Percentiles rank a stretch among this genome's conserved stretches.
phyloP scores from a whole-genome alignment of 2,797 vertebrate genomes.

The Carapus acus region DNA sequence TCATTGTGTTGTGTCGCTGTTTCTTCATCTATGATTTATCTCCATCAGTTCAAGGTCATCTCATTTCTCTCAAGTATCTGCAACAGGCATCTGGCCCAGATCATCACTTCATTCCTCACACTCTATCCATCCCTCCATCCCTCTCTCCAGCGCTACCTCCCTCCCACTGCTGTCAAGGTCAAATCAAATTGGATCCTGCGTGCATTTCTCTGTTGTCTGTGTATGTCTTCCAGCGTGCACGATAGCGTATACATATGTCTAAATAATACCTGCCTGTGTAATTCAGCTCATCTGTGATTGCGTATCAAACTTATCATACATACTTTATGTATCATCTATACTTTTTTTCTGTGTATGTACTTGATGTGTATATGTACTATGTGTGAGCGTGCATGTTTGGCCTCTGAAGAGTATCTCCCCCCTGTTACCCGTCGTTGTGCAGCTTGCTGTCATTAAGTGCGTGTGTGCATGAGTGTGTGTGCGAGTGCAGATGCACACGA shows the following conservation, averaged over 20 bases:
- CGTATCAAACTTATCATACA: slow-evolving; percentile 35
- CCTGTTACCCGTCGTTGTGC: slow-evolving; percentile 45
- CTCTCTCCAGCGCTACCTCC: slow-evolving; percentile 30
- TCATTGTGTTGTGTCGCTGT: slow-evolving; percentile 38
- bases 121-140: slow-evolving; percentile 38
- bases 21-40: slow-evolving; percentile 55
- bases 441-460: slow-evolving; percentile 32
- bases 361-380: slow-evolving; percentile 22
- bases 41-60: slow-evolving; percentile 61
- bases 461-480: slow-evolving; percentile 15
- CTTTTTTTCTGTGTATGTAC: slow-evolving; percentile 30
- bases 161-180: slow-evolving; percentile 79
- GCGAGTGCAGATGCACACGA: slow-evolving; percentile 20
- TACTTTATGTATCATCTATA: too few relatives aligned
- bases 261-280: slow-evolving; percentile 34
- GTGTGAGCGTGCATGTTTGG: slow-evolving; percentile 29
- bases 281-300: slow-evolving; percentile 40
- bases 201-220: slow-evolving; percentile 35
- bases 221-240: background rate
- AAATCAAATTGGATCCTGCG: slow-evolving; percentile 80
- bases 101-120: slow-evolving; percentile 51
- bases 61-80: slow-evolving; percentile 62
- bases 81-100: slow-evolving; percentile 60
- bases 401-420: slow-evolving; percentile 36
- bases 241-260: slow-evolving; percentile 30